Evolutionary conservation across 2,113 vertebrate genomes (phyloP), one percentile per base, ranked within the genome.

Genomic region (Melospiza melodia): DNA sequence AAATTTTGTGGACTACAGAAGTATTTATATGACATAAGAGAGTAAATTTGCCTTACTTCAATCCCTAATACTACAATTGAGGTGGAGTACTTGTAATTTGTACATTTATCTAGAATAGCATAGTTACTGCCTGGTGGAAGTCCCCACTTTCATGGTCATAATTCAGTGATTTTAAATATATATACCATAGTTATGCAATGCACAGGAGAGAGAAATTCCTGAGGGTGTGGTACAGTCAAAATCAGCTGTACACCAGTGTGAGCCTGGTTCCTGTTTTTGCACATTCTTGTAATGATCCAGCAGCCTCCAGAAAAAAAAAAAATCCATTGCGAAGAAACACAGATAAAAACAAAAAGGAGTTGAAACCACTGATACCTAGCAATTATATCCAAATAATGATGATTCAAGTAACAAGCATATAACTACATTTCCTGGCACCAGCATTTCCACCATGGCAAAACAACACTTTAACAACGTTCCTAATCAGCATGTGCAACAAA

Each of bases 401-500:
- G 78, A 84, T 91, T 97, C 84, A 82, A 89, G 68, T 88, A 68
- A 72, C 79, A 97, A 96, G 94, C 80, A 44, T 94, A 31, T 85
- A 97, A 97, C 96, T 97, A 87, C 80, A 87, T 93, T 97, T 91
- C 90, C 92, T 84, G 91, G 91, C 82, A 89, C 80, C 30, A 81
- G 72, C 85, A 79, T 95, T 95, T 94, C 76, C 80, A 93, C 52
- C 87, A 84, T 57, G 74, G 93, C 88, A 96, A 97, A 97, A 93
- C 94, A 97, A 79, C 75, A 58, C 90, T 96, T 96, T 82, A 94
- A 57, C 93, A 93, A 66, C 44, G 6, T 90, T 92, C 90, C 93
- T 97, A 97, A 97, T 97, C 96, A 97, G 89, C 80, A 92, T 79
- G 61, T 73, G 87, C 95, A 95, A 84, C 86, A 94, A 94, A 96